These are phyloP conservation scores for Poicephalus meyeri DNA, from an alignment of 2,113 vertebrate species.

Conservation along the genomic window DNA sequence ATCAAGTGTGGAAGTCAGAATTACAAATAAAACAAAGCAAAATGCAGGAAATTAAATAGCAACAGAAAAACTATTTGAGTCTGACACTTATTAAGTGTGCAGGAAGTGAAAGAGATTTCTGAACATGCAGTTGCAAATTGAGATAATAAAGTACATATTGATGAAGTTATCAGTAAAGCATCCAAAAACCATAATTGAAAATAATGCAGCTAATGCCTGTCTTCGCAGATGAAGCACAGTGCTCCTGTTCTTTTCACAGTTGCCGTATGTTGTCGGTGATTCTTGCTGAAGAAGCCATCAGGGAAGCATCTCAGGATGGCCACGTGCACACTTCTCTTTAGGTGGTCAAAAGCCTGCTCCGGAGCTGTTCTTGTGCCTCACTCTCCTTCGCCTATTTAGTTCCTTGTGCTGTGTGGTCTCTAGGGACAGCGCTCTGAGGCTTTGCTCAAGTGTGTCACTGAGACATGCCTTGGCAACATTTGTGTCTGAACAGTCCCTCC, in stretches of 20 bases:
- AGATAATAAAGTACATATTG: background rate
- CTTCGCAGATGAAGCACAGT: background rate
- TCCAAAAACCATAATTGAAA: background rate
- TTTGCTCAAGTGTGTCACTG: background rate
- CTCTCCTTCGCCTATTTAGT: background rate
- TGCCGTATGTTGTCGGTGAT: fast-evolving
- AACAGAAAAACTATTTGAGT: background rate
- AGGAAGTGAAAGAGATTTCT: background rate
- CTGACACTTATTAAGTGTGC: background rate
- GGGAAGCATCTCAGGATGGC: background rate
- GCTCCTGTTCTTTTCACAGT: background rate
- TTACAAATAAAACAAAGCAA: background rate
- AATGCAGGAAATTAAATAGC: background rate
- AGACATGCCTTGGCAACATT: background rate
- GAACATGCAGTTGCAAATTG: background rate
- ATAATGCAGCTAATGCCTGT: background rate
- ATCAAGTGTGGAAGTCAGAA: background rate
- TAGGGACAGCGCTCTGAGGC: background rate
- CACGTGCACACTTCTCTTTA: background rate
- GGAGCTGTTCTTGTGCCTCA: background rate
- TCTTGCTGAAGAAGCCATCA: background rate
- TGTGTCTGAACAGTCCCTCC: background rate
- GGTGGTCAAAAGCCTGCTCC: background rate
- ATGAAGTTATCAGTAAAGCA: background rate
- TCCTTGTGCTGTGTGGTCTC: background rate